Evolutionary conservation across 2,797 vertebrate species (phyloP).

Genomic region (Chloroceryle amazona): DNA sequence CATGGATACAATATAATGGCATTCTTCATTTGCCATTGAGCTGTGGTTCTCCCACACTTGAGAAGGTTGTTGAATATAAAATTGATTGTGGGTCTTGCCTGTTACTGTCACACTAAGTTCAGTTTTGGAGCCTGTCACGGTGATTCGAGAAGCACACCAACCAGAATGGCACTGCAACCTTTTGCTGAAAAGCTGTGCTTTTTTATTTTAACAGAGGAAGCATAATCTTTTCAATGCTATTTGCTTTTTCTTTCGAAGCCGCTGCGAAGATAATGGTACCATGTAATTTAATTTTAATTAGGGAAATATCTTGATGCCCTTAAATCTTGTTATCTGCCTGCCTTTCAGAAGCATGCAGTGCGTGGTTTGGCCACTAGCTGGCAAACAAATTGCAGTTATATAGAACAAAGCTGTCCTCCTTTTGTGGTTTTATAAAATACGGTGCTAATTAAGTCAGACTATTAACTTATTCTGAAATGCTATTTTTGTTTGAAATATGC

Average conservation of each 20-base stretch:
- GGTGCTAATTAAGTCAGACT: constrained; percentile 58
- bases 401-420: constrained; percentile 63
- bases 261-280: constrained; percentile 65
- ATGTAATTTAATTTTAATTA: constrained; percentile 75
- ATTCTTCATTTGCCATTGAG: background rate
- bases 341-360: constrained; percentile 46
- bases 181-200: constrained; percentile 22
- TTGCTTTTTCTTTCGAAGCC: constrained; percentile 54
- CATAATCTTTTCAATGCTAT: constrained; percentile 48
- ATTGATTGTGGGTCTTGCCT: constrained; percentile 5
- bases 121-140: background rate
- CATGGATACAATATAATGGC: background rate
- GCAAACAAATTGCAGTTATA: constrained; percentile 75
- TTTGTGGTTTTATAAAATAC: constrained; percentile 54
- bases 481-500: constrained; percentile 63
- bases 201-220: constrained; percentile 20
- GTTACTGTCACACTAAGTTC: constrained; percentile 28
- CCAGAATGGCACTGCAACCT: background rate
- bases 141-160: too few species aligned
- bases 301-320: constrained; percentile 67
- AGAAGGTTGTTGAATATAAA: constrained; percentile 13
- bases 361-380: constrained; percentile 75
- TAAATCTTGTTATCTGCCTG: constrained; percentile 71
- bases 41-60: background rate
- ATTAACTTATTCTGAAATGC: constrained; percentile 55